Base-by-base conservation (phyloP, 2,113 vertebrate species). In the Hemiscyllium ocellatum region DNA sequence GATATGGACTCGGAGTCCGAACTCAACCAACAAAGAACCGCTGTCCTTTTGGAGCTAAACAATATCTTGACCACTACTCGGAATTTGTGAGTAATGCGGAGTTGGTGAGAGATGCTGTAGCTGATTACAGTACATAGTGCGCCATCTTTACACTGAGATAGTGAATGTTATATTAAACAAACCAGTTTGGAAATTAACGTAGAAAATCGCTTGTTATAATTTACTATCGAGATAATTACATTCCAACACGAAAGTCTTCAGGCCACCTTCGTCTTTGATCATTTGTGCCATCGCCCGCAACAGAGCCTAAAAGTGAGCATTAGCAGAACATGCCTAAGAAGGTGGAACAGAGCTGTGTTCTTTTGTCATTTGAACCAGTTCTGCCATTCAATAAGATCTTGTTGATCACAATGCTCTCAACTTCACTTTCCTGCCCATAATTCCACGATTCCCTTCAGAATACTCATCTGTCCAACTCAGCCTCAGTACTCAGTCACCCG, bases 1-100 rank as follows among this genome's bases (percentile, higher is more conserved):
- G 69, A 50, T 72, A 95, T 95, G 94, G 94, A 70, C 68, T 72
- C 94, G 68, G 94, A 95, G 68, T 52, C 94, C 33, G 69, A 95
- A 47, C 69, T 95, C 42, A 95, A 52, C 52, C 68, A 47, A 72
- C 24, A 47, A 10, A 72, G 94, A 70, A 72, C 42, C 26, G 94
- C 94, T 13, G 37, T 95, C 68, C 94, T 95, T 29, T 95, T 33
- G 4, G 94, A 95, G 69, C 52, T 95, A 76, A 52, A 72, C 47
- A 76, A 69, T 19, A 72, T 95, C 22, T 69, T 95, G 94, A 33
- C 66, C 94, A 76, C 94, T 68, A 72, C 94, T 72, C 68, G 47
- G 69, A 95, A 72, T 29, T 42, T 95, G 94, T 95, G 94, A 95
- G 94, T 95, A 26, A 15, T 24, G 20, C 65, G 68, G 68, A 22